phyloP scores from a whole-genome alignment of 2,113 vertebrate genomes.

The Macquaria australasica region DNA sequence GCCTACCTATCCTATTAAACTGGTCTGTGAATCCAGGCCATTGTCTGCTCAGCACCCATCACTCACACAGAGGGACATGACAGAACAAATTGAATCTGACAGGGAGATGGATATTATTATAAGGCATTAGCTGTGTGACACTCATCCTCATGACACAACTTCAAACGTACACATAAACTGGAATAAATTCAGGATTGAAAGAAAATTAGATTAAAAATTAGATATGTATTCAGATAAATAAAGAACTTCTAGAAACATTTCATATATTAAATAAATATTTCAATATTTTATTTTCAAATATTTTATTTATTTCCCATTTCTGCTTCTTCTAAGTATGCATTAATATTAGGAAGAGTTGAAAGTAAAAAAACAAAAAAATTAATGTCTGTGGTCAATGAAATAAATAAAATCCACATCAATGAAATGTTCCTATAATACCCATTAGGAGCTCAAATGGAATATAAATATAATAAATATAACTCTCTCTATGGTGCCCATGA shows the following conservation, averaged over 20 bases:
- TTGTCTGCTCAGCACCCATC: slow-evolving; percentile 83
- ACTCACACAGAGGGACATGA: slow-evolving; percentile 50
- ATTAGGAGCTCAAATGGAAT: background rate
- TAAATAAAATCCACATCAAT: background rate
- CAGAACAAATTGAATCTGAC: slow-evolving; percentile 71
- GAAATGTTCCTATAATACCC: background rate
- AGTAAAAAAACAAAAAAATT: too few relatives aligned
- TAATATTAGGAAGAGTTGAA: background rate
- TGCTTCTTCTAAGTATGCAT: background rate
- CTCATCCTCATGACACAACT: slow-evolving; percentile 1
- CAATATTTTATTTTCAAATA: background rate
- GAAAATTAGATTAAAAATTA: background rate
- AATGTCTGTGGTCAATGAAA: background rate
- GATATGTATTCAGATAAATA: background rate
- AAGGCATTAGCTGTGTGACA: slow-evolving; percentile 19
- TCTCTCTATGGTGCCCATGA: background rate
- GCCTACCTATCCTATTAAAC: slow-evolving; percentile 86
- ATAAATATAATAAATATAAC: background rate
- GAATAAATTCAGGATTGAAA: background rate
- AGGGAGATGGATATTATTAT: slow-evolving; percentile 38
- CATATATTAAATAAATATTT: too few relatives aligned
- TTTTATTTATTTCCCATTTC: background rate
- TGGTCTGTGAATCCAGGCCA: slow-evolving; percentile 80
- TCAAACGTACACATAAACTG: background rate
- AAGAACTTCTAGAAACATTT: background rate